Base-by-base conservation (phyloP, 2,888 invertebrate species). In the Andrena hattorfiana region DNA sequence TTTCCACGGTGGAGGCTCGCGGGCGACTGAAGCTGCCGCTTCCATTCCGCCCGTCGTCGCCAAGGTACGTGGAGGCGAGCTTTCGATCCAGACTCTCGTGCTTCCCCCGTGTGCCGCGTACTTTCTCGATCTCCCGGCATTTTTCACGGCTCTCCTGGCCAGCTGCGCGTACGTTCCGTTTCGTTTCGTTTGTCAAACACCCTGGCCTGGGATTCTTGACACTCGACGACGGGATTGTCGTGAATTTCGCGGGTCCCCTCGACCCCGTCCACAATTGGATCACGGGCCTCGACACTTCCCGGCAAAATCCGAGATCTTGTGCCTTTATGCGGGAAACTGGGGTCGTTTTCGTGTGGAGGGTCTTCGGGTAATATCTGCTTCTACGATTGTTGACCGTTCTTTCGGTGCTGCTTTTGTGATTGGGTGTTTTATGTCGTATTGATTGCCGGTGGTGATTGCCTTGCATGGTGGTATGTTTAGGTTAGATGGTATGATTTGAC, bases 1-100 rank as follows among this genome's bases (percentile, higher is more conserved):
- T 88, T 88, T 86, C 88, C 83, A 83, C 90, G 88, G 74, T 90
- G 92, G 87, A 89, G 90, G 92, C 85, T 90, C 91, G 89, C 89
- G 89, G 87, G 86, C 87, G 87, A 92, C 92, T 92, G 92, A 92
- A 86, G 87, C 87, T 67, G 80, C 81, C 77, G 83, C 85, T 85
- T 86, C 88, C 79, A 86, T 88, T 84, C 83, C 87, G 84, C 77
- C 81, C 73, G 78, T 79, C 85, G 86, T 79, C 85, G 86, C 77
- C 81, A 85, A 85, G 82, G 85, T 84, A 77, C 88, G 16, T 5
- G 42, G 87, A 68, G 82, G 51, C 73, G 83, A 88, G 83, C 83
- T 89, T 87, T 88, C 88, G 89, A 89, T 85, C 80, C 82, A 74
- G 77, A 81, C 78, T 73, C 85, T 56, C 23, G 78, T 70, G 84